These are phyloP conservation scores for Macrophya annulata DNA, from an alignment of 2,888 invertebrate genomes.

Conservation along the genomic window DNA sequence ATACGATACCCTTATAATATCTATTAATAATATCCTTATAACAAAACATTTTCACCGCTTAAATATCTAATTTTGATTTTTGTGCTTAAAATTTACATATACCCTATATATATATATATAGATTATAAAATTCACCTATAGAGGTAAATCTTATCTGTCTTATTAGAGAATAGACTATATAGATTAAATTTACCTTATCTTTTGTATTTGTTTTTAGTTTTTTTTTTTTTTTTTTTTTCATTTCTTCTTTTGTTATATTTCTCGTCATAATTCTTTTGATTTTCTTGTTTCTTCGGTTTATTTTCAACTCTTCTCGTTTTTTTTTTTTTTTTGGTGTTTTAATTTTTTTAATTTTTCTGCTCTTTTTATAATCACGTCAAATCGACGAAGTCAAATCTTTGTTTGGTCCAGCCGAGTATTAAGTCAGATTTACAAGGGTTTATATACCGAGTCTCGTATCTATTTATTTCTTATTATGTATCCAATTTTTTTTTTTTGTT, in stretches of 20 bases:
- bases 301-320: neutral
- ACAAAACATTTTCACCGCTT: constrained; percentile 15
- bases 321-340: too few species aligned
- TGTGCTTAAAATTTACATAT: constrained; percentile 56
- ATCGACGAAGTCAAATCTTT: constrained; percentile 4
- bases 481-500: neutral
- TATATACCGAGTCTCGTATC: too few species aligned
- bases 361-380: neutral
- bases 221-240: too few species aligned
- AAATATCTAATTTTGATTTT: constrained; percentile 53
- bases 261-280: neutral
- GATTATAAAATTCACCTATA: too few species aligned
- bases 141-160: too few species aligned
- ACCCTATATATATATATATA: constrained; percentile 2
- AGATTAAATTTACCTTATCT: too few species aligned
- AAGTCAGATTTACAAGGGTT: neutral
- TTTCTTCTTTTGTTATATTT: too few species aligned
- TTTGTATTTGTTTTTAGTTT: too few species aligned
- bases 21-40: neutral
- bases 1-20: neutral
- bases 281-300: neutral
- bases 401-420: constrained; percentile 46
- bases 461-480: neutral
- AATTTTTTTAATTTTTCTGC: neutral
- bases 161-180: too few species aligned